Evolutionary conservation across 2,797 vertebrate species (phyloP).

Genomic region (Enteromius anoplus): DNA sequence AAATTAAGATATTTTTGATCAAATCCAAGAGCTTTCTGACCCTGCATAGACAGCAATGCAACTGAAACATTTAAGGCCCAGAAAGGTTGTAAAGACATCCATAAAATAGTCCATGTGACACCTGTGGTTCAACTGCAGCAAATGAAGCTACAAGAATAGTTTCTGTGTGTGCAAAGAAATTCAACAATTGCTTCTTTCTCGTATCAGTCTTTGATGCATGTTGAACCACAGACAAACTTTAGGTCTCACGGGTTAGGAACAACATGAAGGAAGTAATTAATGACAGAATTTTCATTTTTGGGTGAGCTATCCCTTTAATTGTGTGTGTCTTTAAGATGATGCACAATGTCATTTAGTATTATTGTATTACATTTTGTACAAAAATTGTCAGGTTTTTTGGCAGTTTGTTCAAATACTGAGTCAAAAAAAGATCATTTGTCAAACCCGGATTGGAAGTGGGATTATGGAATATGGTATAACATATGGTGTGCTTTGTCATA

Average conservation of each 20-base stretch:
- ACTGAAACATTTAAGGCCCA: not conserved
- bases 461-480: not conserved
- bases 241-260: not conserved
- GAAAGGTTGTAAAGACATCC: not conserved
- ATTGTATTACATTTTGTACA: not conserved
- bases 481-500: not conserved
- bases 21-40: not conserved
- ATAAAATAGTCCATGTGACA: not conserved
- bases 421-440: not conserved
- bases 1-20: not conserved
- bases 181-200: no score
- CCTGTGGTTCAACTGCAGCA: not conserved
- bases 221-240: not conserved
- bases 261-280: not conserved
- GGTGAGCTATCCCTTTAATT: not conserved
- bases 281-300: not conserved
- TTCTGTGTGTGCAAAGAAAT: not conserved
- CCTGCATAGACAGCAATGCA: not conserved
- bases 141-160: not conserved
- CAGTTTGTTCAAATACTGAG: not conserved
- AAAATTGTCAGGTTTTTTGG: no score
- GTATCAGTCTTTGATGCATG: not conserved
- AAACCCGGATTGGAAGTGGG: not conserved
- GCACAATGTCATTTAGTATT: not conserved
- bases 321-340: not conserved